Base-by-base conservation (phyloP, 2,888 invertebrate species). In the Scotopteryx bipunctaria region DNA sequence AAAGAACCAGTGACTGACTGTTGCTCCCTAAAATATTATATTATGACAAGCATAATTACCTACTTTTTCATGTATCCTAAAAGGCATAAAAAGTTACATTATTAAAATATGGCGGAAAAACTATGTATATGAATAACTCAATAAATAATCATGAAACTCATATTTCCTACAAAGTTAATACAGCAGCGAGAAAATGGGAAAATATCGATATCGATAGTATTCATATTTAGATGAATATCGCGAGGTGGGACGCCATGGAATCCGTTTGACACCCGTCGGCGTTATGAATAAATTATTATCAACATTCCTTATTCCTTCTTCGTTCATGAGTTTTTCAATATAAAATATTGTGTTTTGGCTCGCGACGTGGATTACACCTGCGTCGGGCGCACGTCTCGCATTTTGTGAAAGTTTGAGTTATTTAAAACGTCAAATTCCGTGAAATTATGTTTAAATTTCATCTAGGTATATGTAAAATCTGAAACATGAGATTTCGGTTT, bases 231-330 rank as follows among this genome's bases (percentile, higher is more conserved):
- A 16, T 25, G 17, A 29, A 31, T 31, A 42, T 37, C 41, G 21
- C 42, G 27, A 37, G 29, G 35, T n/a, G n/a, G n/a, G 5, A 23
- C 53, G 48, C 29, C 40, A 14, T 27, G 52, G 55, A 46, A 57
- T 57, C 47, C 51, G 36, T 43, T 46, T 38, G 55, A 46, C 50
- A 37, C 47, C 51, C 45, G 44, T 19, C 43, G 42, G 52, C 57
- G 55, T 53, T 63, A 59, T 64, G 63, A 63, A 61, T 63, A 63
- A 59, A 64, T 64, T 58, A 58, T 56, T 61, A 51, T 52, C 46
- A 50, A 55, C 56, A 58, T 61, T 61, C 57, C 43, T 54, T 54
- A 50, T 52, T 40, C 45, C 38, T 52, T 36, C 43, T 51, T 27
- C 36, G 57, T 45, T 48, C 52, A 57, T 59, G 47, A 35, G 33